phyloP scores from a whole-genome alignment of 1,140 invertebrate species.

The Mycetomoellerius zeteki region DNA sequence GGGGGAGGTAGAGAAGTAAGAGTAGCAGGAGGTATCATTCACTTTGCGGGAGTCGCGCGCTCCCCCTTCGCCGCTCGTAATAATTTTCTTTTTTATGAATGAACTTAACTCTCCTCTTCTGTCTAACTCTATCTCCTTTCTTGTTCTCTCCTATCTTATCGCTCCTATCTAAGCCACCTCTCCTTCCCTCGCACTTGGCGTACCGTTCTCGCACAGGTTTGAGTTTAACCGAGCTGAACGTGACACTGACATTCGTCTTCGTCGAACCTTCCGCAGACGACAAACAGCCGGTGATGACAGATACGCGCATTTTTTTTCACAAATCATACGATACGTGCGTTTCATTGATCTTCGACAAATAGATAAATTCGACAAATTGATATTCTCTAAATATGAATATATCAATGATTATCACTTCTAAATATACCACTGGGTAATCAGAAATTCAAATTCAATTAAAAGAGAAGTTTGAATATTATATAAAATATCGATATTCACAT shows the following conservation, averaged over 20 bases:
- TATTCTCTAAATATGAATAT: not conserved
- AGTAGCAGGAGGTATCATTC: conserved; percentile 71
- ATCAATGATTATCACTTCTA: too few species aligned
- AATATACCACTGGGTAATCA: too few species aligned
- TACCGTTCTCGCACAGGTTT: not conserved
- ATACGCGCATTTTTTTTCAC: not conserved
- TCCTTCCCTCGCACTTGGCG: not conserved
- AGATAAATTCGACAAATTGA: not conserved
- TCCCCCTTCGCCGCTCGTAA: conserved; percentile 65
- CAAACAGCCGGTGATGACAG: not conserved
- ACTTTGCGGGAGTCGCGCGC: conserved; percentile 74
- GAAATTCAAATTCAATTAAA: too few species aligned
- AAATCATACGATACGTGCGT: not conserved
- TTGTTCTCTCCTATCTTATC: not conserved
- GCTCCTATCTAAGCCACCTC: not conserved
- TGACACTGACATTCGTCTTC: conserved; percentile 65
- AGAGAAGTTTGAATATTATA: too few species aligned
- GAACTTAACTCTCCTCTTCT: conserved; percentile 65
- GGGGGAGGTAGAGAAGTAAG: conserved; percentile 51
- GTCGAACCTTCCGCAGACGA: conserved; percentile 37
- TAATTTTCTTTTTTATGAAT: conserved; percentile 79
- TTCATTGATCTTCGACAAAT: conserved; percentile 10
- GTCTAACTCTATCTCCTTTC: conserved; percentile 13
- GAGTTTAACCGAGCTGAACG: conserved; percentile 34
- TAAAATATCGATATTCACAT: too few species aligned